Conservation (phyloP, 2,888 invertebrate species). For the Aphodius granarius region DNA sequence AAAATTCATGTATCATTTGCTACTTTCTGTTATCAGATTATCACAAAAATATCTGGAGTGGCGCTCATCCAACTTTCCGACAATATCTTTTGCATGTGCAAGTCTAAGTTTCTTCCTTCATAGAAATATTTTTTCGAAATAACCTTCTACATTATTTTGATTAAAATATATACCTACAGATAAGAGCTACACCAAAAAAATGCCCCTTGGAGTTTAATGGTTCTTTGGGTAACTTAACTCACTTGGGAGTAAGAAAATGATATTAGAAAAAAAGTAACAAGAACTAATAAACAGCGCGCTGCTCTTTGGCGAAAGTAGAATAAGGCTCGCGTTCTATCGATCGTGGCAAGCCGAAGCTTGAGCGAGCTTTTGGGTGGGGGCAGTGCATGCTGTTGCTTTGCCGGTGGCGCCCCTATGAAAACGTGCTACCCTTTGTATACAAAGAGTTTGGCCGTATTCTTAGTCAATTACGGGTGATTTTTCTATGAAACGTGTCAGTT, state of each 20-base stretch:
- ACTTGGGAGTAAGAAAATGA: background rate
- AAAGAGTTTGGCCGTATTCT: constrained; percentile 17
- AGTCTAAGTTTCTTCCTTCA: too few species aligned
- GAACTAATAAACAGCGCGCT: background rate
- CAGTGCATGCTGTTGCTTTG: constrained; percentile 29
- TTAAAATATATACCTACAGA: too few species aligned
- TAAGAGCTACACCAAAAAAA: too few species aligned
- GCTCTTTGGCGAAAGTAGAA: constrained; percentile 5
- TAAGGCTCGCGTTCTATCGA: constrained; percentile 24
- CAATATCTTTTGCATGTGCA: too few species aligned
- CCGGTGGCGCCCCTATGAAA: constrained; percentile 27
- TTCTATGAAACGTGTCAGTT: constrained; percentile 12
- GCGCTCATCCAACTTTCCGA: too few species aligned
- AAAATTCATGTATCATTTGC: too few species aligned
- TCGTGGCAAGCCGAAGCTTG: constrained; percentile 23
- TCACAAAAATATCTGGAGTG: too few species aligned
- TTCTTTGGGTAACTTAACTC: background rate
- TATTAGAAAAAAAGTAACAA: background rate
- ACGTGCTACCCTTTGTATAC: constrained; percentile 26
- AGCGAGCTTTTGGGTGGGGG: constrained; percentile 23
- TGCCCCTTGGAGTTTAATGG: too few species aligned
- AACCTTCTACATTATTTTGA: too few species aligned
- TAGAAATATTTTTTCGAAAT: too few species aligned
- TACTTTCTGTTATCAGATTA: too few species aligned
- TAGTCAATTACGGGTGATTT: constrained; percentile 15